A percentile compares a stretch with the other conserved stretches of the same genome.
These are phyloP conservation scores for Vultur gryphus DNA, from an alignment of 2,797 vertebrate genomes.

Conservation along the genomic window DNA sequence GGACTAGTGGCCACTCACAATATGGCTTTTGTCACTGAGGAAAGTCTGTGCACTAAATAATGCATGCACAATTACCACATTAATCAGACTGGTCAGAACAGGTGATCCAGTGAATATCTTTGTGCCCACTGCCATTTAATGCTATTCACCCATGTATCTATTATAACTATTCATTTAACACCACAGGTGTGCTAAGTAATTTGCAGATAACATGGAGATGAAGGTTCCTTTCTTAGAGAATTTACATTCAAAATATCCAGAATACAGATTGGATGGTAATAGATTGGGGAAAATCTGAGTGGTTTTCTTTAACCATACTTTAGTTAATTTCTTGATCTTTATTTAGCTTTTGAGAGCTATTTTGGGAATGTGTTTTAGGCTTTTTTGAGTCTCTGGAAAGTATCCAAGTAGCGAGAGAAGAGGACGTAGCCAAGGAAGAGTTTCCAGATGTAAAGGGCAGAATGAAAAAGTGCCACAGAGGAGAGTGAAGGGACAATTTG, in stretches of 20 bases:
- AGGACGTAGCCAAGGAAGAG: background rate
- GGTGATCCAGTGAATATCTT: constrained; percentile 41
- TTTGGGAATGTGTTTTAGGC: constrained; percentile 2
- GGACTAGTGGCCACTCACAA: background rate
- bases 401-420: constrained; percentile 20
- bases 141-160: constrained; percentile 20
- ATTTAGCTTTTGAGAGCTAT: constrained; percentile 11
- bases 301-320: background rate
- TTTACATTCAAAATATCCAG: background rate
- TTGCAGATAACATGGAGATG: background rate
- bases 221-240: background rate
- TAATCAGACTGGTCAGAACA: constrained; percentile 31
- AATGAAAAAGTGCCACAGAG: background rate
- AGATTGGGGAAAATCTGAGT: background rate
- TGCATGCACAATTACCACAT: background rate
- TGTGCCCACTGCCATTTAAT: constrained; percentile 28
- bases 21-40: constrained; percentile 28
- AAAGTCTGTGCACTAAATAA: constrained; percentile 35
- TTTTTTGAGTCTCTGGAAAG: background rate
- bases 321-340: constrained; percentile 17
- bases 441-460: background rate
- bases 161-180: constrained; percentile 25
- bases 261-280: background rate
- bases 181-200: constrained; percentile 35
- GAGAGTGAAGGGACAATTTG: background rate